These are phyloP conservation scores for Axis porcinus DNA, from an alignment of 2,113 vertebrate species.

Conservation along the genomic window DNA sequence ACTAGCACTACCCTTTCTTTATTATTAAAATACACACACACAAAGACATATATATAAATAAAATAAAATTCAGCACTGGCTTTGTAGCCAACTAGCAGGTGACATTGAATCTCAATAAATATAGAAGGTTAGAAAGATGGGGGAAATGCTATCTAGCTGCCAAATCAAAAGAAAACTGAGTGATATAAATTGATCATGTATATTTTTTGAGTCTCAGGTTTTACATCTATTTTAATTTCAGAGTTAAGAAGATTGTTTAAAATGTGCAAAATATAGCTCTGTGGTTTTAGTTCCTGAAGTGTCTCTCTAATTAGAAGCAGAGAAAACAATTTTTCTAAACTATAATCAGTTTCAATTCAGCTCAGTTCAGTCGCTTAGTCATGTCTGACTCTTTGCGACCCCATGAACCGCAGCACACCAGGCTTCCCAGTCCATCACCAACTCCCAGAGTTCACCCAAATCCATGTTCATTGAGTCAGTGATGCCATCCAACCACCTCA, in stretches of 20 bases:
- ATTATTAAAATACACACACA: not conserved
- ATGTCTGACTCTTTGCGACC: accelerated
- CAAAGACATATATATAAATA: not conserved
- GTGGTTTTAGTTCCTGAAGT: not conserved
- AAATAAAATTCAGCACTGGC: not conserved
- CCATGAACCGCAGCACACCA: not conserved
- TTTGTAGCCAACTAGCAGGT: not conserved
- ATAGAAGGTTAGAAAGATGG: not conserved
- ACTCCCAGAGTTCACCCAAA: not conserved
- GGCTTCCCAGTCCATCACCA: not conserved
- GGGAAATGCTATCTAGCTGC: not conserved
- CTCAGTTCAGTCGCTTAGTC: accelerated
- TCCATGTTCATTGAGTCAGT: not conserved
- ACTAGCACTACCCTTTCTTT: not conserved
- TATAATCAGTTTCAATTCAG: not conserved
- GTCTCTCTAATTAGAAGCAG: not conserved
- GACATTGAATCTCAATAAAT: not conserved
- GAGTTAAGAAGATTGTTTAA: not conserved
- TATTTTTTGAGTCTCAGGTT: not conserved
- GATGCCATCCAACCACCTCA: not conserved
- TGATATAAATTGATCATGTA: not conserved
- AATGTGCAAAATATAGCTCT: not conserved
- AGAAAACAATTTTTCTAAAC: not conserved
- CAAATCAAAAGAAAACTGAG: not conserved
- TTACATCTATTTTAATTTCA: not conserved